Base-by-base conservation (phyloP, 2,113 vertebrate species). In the Cyphomyrus plagiostoma region DNA sequence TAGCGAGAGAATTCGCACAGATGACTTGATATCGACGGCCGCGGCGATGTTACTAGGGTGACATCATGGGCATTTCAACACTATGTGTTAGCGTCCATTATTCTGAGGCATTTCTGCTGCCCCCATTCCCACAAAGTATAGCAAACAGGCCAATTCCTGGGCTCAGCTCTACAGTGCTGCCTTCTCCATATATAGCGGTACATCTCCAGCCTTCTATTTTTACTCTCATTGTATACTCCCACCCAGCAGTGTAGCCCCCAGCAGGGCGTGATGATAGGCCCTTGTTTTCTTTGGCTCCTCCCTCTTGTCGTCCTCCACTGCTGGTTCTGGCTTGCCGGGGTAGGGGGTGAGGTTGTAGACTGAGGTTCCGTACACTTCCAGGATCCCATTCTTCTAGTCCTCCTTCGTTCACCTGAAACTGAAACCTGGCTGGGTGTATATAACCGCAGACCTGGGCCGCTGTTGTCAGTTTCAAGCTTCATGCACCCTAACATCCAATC, bases 151-250 rank as follows among this genome's bases (percentile, higher is more conserved):
- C 17, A 9, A 2, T 6, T 53, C 85, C 39, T 2, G 19, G 35
- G 74, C 35, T 77, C 11, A 13, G 87, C 45, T 5, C 7, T 2
- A 56, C 91, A 91, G 90, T 86, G 70, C 92, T 91, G 91, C 92
- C 92, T 93, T 95, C 91, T 93, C 95, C 95, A 93, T 96, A 96
- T 96, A 96, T 95, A 95, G 95, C 92, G 91, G 89, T 90, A 87
- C 89, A 92, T 93, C 93, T 92, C 90, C 90, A 90, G 90, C 88
- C 90, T 94, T 93, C 95, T 96, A 95, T 95, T 96, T 95, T 94
- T 95, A 95, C 92, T 93, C 93, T 74, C 26, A 77, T 89, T 93
- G 91, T 23, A 39, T 91, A 92, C 92, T 90, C 74, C 74, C 35
- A 7, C 74, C 35, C 15, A 19, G 35, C 4, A 39, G 74, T 42